Evolutionary conservation across 2,888 invertebrate species (phyloP), one percentile per base, ranked within the genome.

Genomic region (Eurois occulta): DNA sequence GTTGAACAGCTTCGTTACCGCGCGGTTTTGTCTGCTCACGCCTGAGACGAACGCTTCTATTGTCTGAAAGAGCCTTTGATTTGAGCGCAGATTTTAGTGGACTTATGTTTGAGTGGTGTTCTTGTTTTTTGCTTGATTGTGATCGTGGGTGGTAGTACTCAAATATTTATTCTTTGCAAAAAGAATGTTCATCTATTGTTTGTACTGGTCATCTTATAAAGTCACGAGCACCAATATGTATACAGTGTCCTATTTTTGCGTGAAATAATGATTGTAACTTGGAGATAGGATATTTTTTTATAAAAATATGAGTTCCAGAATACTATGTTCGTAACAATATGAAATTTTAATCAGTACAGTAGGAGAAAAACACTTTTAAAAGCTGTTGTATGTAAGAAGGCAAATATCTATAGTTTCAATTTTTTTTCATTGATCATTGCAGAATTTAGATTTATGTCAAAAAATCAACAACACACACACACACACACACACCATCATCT

Each of bases 1-100:
- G 70, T 62, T 67, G 32, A 84, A 81, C 75, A 78, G 76, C 77
- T 69, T 86, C 52, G 74, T 82, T 80, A 81, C 43, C 43, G 65
- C 21, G 70, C 66, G 70, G 85, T 75, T 87, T 81, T 80, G 79
- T 80, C 21, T 64, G 41, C 10, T 28, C 38, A 65, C 55, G 48
- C 68, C 64, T 77, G 82, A 72, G 68, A 77, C 60, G 60, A 60
- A 41, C 69, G 70, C 43, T 4, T 41, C 55, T 83, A 75, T 80
- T 81, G 74, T 86, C 66, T 78, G 58, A 68, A 55, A 55, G 2
- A 46, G 60, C 46, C n/a, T 87, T 73, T 78, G 58, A 72, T 73
- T 62, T 66, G 55, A 76, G 52, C 38, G 3, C 41, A 7, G 18
- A 16, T 58, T 84, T 60, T 60, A 6, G 32, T 41, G 0, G 5